Evolutionary conservation across 2,888 invertebrate genomes (phyloP), one percentile per base, ranked within the genome.

Genomic region (Anorthoa munda): DNA sequence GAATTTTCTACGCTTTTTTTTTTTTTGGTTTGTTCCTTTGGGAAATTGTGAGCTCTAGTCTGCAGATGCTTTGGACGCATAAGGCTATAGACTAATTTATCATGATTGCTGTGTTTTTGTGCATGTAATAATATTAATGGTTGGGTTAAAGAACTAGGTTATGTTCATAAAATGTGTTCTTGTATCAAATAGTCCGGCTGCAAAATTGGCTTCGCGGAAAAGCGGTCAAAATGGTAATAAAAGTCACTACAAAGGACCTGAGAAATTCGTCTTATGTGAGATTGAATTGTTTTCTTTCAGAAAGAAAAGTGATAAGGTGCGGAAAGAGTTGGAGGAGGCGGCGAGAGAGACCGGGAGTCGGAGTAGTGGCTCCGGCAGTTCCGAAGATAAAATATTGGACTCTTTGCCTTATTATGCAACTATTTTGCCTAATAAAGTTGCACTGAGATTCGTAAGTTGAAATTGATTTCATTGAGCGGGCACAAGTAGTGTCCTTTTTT

Each of bases 311-410:
- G 98, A 98, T 84, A 98, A 98, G 94, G 97, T 99, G 92, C 98
- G 98, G 90, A 98, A 98, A 92, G 99, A 99, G 89, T 95, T 99
- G 64, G 99, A 99, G 94, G 99, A 99, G 91, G 99, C 99, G 26
- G 98, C 98, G 0, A 95, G 97, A 82, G 98, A 98, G 90, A 98
- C 98, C 2, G 92, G 95, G 48, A 94, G 94, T 80, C 89, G 95
- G 61, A 94, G 94, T 86, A 95, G 94, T 73, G 94, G 93, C 53
- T 96, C 93, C 17, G 94, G 92, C 81, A 92, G 93, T 86, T 93
- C 89, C 11, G 95, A 95, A 67, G 96, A 94, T 66, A 95, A 93
- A 88, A 93, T 93, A 53, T 88, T 93, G 81, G 96, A 95, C 26
- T 93, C 94, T 50, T 92, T 95, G 84, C 96, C 96, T 39, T 96